Evolutionary conservation across 2,888 invertebrate genomes (phyloP), one percentile per base, ranked within the genome.

Genomic region (Eristalinus sepulchralis): DNA sequence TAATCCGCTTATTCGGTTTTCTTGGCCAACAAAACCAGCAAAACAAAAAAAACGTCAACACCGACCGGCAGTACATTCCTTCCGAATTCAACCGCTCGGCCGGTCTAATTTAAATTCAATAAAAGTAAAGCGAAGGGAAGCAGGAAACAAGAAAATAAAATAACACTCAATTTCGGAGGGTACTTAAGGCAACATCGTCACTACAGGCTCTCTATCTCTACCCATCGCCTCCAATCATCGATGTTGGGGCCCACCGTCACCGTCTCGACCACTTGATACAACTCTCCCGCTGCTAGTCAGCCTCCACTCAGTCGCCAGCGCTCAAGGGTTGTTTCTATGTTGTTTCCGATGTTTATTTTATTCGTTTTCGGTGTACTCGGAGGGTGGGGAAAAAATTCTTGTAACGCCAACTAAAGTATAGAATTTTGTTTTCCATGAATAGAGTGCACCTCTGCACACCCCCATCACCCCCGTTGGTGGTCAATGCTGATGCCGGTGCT

Each of bases 51-150:
- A 82, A 31, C 3, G 31, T 62, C n/a, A 34, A 27, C 73, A 57
- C 20, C n/a, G 57, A 63, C 13, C 71, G 62, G 62, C 34, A 36
- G 63, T 63, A 22, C 70, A 75, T 79, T 86, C 71, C 66, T 79
- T 70, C 47, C 47, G 27, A 3, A 72, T 64, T 80, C 67, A 64
- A 72, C 13, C 55, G 53, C 57, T 10, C 62, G 60, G 72, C 31
- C 63, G 72, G 72, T 77, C 77, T 86, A 86, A 86, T 86, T 86
- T 86, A 73, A 86, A 86, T 86, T 83, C 86, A 78, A 86, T 86
- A 86, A 85, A 85, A 85, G 76, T 76, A 67, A 67, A 79, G 17
- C n/a, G 17, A 75, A 71, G 60, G 64, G 24, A 39, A 60, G 62
- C 33, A 53, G 62, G 36, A 53, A 78, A 78, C 64, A 79, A 60